Conservation (phyloP, 2,797 vertebrate species). For the Vireo griseus region DNA sequence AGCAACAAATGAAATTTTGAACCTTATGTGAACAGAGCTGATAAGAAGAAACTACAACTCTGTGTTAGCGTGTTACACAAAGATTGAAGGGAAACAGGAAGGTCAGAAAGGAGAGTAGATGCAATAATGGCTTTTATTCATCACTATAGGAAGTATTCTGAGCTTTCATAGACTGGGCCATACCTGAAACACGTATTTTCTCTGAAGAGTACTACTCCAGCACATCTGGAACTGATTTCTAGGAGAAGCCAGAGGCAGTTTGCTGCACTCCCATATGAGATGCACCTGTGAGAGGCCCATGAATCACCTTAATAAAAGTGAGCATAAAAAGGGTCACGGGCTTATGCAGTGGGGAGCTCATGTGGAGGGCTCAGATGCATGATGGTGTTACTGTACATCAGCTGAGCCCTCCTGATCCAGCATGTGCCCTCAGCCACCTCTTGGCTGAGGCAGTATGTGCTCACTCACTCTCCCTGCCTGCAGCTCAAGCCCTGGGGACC, state of each 20-base stretch:
- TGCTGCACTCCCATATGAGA: conserved; percentile 5
- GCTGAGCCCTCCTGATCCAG: not conserved
- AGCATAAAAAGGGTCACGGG: not conserved
- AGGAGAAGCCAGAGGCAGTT: not conserved
- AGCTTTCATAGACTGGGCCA: not conserved
- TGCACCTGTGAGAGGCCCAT: conserved; percentile 48
- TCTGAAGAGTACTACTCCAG: not conserved
- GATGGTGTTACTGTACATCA: not conserved
- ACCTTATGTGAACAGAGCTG: rapidly evolving
- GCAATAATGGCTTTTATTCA: not conserved
- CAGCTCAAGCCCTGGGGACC: not conserved
- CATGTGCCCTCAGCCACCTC: not conserved
- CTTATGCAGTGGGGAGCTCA: not conserved
- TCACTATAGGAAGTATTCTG: not conserved
- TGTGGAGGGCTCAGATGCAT: not conserved
- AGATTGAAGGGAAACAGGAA: not conserved
- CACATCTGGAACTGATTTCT: conserved; percentile 50
- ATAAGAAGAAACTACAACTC: not conserved
- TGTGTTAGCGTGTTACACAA: not conserved
- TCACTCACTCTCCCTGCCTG: not conserved
- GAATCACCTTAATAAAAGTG: not conserved
- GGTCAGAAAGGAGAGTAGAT: not conserved
- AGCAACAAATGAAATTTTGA: not conserved
- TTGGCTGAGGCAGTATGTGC: rapidly evolving
- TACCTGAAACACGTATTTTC: conserved; percentile 38